These are phyloP conservation scores for Erpornis zantholeuca DNA, from an alignment of 2,113 vertebrate genomes.

Conservation along the genomic window DNA sequence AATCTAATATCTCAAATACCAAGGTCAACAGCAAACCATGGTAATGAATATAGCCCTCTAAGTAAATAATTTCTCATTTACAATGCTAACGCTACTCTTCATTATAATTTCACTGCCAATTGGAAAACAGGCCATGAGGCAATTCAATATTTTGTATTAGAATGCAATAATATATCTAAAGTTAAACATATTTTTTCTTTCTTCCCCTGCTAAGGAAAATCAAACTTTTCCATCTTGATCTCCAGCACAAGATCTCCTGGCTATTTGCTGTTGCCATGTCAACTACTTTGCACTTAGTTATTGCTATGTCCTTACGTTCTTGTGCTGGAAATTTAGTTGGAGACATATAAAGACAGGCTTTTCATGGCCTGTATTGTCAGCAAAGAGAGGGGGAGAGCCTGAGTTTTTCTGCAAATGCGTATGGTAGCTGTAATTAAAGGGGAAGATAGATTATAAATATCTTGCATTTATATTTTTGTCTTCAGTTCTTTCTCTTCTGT, in stretches of 20 bases:
- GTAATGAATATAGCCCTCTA: background rate
- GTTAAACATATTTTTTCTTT: background rate
- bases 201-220: background rate
- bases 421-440: background rate
- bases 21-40: background rate
- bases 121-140: background rate
- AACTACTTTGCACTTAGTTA: background rate
- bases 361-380: background rate
- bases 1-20: background rate
- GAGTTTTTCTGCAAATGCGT: background rate
- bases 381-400: background rate
- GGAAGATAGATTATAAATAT: background rate
- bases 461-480: background rate
- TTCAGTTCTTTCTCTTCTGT: background rate
- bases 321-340: background rate
- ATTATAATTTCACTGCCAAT: background rate
- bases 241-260: background rate
- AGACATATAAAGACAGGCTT: background rate
- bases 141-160: background rate
- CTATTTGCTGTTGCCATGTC: conserved; percentile 40
- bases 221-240: background rate
- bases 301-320: background rate
- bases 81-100: background rate
- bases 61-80: conserved; percentile 11
- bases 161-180: background rate